phyloP scores from a whole-genome alignment of 1,140 invertebrate species.

The Acromyrmex echinatior region DNA sequence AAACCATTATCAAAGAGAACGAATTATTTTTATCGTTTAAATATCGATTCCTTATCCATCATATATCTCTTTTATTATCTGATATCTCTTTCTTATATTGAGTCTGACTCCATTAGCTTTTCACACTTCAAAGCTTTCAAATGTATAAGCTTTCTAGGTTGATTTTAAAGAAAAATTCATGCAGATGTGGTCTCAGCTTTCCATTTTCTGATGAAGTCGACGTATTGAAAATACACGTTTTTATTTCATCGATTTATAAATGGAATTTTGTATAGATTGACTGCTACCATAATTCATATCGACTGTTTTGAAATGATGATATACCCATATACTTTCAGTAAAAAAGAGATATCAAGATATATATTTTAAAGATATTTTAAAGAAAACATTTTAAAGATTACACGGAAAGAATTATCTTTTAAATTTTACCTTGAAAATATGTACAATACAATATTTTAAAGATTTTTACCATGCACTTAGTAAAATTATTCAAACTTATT shows the following conservation, averaged over 20 bases:
- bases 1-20: constrained; percentile 19
- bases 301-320: constrained; percentile 5
- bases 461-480: too few species aligned
- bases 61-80: constrained; percentile 39
- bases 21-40: background rate
- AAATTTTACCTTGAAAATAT: too few species aligned
- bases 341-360: background rate
- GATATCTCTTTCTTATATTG: constrained; percentile 28
- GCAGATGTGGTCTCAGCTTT: constrained; percentile 41
- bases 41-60: constrained; percentile 23
- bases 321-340: background rate
- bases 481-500: too few species aligned
- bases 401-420: too few species aligned
- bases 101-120: constrained; percentile 47
- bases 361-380: background rate
- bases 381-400: too few species aligned
- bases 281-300: background rate
- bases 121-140: constrained; percentile 41
- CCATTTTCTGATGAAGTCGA: constrained; percentile 31
- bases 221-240: constrained; percentile 41
- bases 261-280: constrained; percentile 23
- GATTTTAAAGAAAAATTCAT: constrained; percentile 53
- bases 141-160: constrained; percentile 48
- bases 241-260: constrained; percentile 42
- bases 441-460: too few species aligned